Conservation (phyloP, 2,888 invertebrate genomes). For the Tetragonisca angustula region DNA sequence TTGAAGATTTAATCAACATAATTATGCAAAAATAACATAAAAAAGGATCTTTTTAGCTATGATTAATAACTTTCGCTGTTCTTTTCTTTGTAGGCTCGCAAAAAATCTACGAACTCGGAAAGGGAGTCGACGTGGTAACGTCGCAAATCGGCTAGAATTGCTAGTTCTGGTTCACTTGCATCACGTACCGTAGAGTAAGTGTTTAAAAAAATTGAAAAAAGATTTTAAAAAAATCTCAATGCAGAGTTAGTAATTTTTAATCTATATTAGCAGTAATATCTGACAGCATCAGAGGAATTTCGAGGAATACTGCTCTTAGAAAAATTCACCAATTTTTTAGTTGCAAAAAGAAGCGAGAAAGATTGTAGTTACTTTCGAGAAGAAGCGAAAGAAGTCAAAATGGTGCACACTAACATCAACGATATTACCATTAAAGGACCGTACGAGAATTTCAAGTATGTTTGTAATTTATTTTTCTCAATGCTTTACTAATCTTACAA, state of each 20-base stretch:
- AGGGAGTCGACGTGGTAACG: slow-evolving; percentile 93
- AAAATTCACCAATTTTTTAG: neutral
- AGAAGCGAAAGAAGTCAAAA: slow-evolving; percentile 57
- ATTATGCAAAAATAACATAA: neutral
- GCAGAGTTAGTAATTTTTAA: slow-evolving; percentile 3
- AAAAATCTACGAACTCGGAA: slow-evolving; percentile 93
- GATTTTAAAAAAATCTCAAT: neutral
- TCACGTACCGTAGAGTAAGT: slow-evolving; percentile 91
- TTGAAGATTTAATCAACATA: too few species aligned
- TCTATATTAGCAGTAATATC: neutral
- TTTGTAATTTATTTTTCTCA: neutral
- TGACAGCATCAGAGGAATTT: slow-evolving; percentile 66
- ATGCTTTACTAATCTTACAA: neutral
- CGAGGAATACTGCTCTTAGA: slow-evolving; percentile 55
- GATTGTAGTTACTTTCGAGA: neutral
- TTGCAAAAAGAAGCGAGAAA: neutral
- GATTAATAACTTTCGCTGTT: neutral
- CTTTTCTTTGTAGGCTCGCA: slow-evolving; percentile 87
- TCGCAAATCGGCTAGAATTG: slow-evolving; percentile 93
- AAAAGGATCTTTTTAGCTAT: neutral
- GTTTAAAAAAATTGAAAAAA: neutral
- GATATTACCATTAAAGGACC: slow-evolving; percentile 73
- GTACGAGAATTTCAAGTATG: slow-evolving; percentile 75
- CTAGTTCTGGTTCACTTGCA: slow-evolving; percentile 93
- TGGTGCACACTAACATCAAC: slow-evolving; percentile 75